Evolutionary conservation across 2,113 vertebrate genomes (phyloP).

Genomic region (Silurus glanis): DNA sequence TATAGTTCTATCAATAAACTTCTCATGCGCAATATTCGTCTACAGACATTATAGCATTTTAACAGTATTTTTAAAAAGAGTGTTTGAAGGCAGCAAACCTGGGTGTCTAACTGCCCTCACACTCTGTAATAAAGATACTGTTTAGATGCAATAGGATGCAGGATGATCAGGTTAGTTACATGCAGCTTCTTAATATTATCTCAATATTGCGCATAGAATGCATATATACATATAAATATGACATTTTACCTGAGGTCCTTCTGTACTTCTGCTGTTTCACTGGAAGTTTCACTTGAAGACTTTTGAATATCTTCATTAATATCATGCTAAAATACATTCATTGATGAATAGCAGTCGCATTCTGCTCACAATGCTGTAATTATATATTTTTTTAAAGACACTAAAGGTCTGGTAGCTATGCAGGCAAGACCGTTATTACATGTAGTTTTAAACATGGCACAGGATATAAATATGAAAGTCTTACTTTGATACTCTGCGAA

Average conservation of each 20-base stretch:
- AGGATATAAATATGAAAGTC: constrained; percentile 38
- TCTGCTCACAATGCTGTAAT: background rate
- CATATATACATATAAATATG: background rate
- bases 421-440: background rate
- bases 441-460: background rate
- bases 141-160: background rate
- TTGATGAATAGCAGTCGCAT: background rate
- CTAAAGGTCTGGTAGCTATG: background rate
- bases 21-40: background rate
- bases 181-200: background rate
- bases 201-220: background rate
- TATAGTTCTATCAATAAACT: background rate
- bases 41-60: background rate
- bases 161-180: background rate
- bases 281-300: background rate
- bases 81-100: background rate
- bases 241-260: background rate
- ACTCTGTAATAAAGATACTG: background rate
- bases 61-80: background rate
- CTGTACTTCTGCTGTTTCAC: background rate
- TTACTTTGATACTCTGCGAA: constrained; percentile 49
- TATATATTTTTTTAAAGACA: background rate
- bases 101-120: background rate
- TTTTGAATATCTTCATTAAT: background rate
- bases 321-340: constrained; percentile 34